These are phyloP conservation scores for Quadroppia sp. DNA, from an alignment of 2,888 invertebrate genomes.

Conservation along the genomic window DNA sequence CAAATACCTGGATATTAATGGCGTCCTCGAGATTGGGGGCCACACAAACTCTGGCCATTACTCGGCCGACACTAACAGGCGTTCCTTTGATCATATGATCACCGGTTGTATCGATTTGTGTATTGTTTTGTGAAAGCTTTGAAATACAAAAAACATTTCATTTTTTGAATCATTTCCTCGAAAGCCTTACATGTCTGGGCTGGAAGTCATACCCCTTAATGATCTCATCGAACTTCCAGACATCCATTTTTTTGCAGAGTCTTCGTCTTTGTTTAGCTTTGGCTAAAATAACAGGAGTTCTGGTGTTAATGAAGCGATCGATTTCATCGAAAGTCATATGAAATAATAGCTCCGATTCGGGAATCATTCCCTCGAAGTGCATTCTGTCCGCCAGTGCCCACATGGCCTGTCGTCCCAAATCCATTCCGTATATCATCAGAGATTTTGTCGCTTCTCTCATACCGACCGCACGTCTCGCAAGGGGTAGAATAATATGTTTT, in stretches of 20 bases:
- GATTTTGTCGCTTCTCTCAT: constrained; percentile 67
- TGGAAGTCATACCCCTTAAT: constrained; percentile 18
- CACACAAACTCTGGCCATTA: constrained; percentile 34
- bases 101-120: background rate
- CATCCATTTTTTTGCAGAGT: constrained; percentile 25
- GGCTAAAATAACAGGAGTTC: constrained; percentile 9
- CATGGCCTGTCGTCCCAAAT: constrained; percentile 42
- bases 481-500: constrained; percentile 59
- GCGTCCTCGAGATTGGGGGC: constrained; percentile 37
- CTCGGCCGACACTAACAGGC: constrained; percentile 35
- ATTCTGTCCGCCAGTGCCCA: constrained; percentile 41
- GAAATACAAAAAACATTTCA: background rate
- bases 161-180: background rate
- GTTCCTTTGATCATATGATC: constrained; percentile 26
- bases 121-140: background rate
- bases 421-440: constrained; percentile 4
- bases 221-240: constrained; percentile 32
- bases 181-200: constrained; percentile 32
- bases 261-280: constrained; percentile 32
- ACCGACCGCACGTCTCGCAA: constrained; percentile 62
- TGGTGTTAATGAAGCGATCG: background rate
- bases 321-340: constrained; percentile 23
- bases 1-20: constrained; percentile 23
- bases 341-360: background rate
- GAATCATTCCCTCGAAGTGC: constrained; percentile 25